Evolutionary conservation across 2,113 vertebrate species (phyloP), one percentile per base, ranked within the genome.

Genomic region (Podocnemis expansa): DNA sequence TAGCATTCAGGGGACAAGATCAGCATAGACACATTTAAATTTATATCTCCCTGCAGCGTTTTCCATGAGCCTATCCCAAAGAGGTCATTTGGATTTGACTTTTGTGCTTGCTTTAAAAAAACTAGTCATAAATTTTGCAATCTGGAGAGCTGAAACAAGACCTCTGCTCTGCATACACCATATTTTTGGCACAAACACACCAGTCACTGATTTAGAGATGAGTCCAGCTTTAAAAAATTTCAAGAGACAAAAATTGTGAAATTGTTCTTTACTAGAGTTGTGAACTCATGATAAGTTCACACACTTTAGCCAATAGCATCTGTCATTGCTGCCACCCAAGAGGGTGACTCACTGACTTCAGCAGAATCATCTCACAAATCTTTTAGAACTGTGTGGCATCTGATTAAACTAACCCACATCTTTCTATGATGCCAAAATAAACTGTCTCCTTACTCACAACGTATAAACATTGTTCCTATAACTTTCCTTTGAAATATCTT

Each of bases 391-490:
- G 52, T 89, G 79, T 95, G 88, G 95, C 93, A 97, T 93, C 87
- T 90, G 92, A 97, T 96, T 95, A 95, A 97, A 96, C 80, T 92
- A 94, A 95, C 89, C 89, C 96, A 94, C 93, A 88, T 94, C 97
- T 93, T 96, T 97, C 90, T 94, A 86, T 90, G 79, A 96, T 86
- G 88, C 93, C 93, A 97, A 97, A 97, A 98, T 96, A 98, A 97
- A 96, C 78, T 97, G 43, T 91, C 67, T 90, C 95, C 91, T 92
- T 97, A 93, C 70, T 95, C 94, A 95, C 92, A 95, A 95, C 1
- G 70, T 83, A 80, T 95, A 87, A 89, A 97, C 96, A 96, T 76
- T 88, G 67, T 95, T 89, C 43, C 93, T 85, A 82, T 89, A 96
- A 90, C 91, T 95, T 97, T 91, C 78, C 91, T 93, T 95, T 96